Evolutionary conservation across 2,113 vertebrate genomes (phyloP), one percentile per base, ranked within the genome.

Genomic region (Vireo altiloquus): DNA sequence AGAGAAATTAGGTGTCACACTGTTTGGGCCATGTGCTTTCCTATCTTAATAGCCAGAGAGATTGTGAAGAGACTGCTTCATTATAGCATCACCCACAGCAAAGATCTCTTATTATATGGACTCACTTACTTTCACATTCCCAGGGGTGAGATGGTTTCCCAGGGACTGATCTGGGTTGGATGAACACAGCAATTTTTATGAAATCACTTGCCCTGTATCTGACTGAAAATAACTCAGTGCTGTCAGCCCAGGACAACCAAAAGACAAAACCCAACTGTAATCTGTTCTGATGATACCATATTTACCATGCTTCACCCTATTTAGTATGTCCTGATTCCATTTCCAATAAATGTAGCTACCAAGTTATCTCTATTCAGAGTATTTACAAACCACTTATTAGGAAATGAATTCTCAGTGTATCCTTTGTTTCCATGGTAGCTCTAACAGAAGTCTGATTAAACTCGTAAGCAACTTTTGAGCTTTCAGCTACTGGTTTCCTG

Each of bases 341-440:
- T 97, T 94, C 64, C 84, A 93, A 66, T 95, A 94, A 92, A 83
- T 74, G 70, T 66, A 93, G 90, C 80, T 82, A 95, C 86, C 86
- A 91, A 90, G 94, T 94, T 92, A 92, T 92, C 93, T 97, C 72
- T 91, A n/a, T 82, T 94, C 85, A 56, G 72, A 89, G 84, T 93
- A 95, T 86, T 94, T 96, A 89, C 88, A 83, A 77, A 49, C 88
- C 75, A 47, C 10, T 4, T 93, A 89, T 93, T 94, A 93, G 89
- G 88, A 90, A 95, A 78, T 95, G 82, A 92, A 92, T 91, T 89
- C 88, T 95, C 92, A 76, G 49, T 82, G 47, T 90, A 78, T 94
- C 78, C 88, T 94, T 87, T 13, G 64, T 97, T 96, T 93, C 95
- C 94, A 91, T 94, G 94, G 94, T 56, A 93, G 82, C 85, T 91